These are phyloP conservation scores for Zophobas morio DNA, from an alignment of 1,140 invertebrate genomes.

Conservation along the genomic window DNA sequence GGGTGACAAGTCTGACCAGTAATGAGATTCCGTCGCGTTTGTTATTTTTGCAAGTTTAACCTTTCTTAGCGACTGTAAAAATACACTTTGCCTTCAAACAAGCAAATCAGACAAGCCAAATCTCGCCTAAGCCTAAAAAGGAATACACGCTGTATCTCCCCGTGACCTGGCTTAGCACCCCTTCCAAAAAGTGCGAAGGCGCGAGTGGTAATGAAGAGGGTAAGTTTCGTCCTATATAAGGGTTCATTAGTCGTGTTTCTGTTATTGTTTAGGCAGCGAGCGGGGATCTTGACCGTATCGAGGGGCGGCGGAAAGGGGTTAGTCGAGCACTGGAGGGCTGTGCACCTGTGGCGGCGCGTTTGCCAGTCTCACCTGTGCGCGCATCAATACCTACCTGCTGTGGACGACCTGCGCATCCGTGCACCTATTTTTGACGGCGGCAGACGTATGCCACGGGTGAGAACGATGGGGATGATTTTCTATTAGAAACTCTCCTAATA, in stretches of 20 bases:
- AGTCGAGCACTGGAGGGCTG: slow-evolving; percentile 16
- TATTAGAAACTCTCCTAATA: no score
- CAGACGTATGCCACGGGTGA: background rate
- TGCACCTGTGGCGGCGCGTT: slow-evolving; percentile 45
- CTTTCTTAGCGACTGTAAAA: no score
- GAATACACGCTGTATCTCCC: slow-evolving; percentile 3
- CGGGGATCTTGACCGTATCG: slow-evolving; percentile 8
- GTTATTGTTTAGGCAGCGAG: slow-evolving; percentile 2
- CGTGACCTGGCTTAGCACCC: background rate
- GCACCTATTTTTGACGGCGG: background rate
- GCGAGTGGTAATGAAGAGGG: no score
- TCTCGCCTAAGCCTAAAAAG: slow-evolving; percentile 33
- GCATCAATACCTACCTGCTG: slow-evolving; percentile 46
- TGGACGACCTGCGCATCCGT: slow-evolving; percentile 31
- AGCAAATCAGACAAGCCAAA: slow-evolving; percentile 31
- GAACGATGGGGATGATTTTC: no score
- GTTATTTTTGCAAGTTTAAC: no score
- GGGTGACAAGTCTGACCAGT: no score
- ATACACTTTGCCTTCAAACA: background rate
- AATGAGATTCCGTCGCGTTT: no score
- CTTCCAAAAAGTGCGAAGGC: background rate
- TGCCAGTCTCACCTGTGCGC: slow-evolving; percentile 45
- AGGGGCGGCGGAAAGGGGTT: slow-evolving; percentile 36
- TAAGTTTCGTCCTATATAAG: background rate
- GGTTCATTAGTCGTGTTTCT: slow-evolving; percentile 8